Conservation (phyloP, 2,888 invertebrate species). For the Drosophila sordidula region DNA sequence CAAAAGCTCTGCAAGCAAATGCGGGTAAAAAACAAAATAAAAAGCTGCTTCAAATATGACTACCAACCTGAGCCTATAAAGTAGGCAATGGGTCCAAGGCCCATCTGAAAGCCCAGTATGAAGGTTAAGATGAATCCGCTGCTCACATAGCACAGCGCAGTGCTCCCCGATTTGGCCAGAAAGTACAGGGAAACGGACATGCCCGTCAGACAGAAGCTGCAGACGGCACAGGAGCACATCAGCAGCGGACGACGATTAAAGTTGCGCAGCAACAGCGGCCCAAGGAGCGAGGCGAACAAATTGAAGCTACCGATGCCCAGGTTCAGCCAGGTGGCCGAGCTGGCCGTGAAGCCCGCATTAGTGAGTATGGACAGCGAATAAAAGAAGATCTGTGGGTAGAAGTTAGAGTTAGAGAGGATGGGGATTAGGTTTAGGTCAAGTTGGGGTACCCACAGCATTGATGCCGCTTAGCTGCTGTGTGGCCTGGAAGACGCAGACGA, state of each 20-base stretch:
- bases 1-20: constrained; percentile 88
- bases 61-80: constrained; percentile 91
- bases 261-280: constrained; percentile 88
- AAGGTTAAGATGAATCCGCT: constrained; percentile 89
- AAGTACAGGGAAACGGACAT: constrained; percentile 87
- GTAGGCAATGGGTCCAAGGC: constrained; percentile 94
- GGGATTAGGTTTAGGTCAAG: no score
- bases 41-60: neutral
- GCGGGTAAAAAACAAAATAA: neutral
- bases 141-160: constrained; percentile 88
- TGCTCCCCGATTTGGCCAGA: constrained; percentile 85
- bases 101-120: constrained; percentile 92
- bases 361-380: constrained; percentile 92
- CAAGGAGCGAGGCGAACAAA: constrained; percentile 88
- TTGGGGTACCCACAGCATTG: constrained; percentile 89
- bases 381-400: constrained; percentile 88
- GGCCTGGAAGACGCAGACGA: constrained; percentile 89
- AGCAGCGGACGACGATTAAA: constrained; percentile 89
- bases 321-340: constrained; percentile 89
- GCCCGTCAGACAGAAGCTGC: constrained; percentile 87
- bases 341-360: constrained; percentile 88
- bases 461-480: constrained; percentile 96
- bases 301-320: constrained; percentile 91
- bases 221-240: constrained; percentile 87
- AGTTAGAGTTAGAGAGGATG: constrained; percentile 84